Conservation (phyloP, 2,888 invertebrate genomes). For the Syrphus vitripennis region DNA sequence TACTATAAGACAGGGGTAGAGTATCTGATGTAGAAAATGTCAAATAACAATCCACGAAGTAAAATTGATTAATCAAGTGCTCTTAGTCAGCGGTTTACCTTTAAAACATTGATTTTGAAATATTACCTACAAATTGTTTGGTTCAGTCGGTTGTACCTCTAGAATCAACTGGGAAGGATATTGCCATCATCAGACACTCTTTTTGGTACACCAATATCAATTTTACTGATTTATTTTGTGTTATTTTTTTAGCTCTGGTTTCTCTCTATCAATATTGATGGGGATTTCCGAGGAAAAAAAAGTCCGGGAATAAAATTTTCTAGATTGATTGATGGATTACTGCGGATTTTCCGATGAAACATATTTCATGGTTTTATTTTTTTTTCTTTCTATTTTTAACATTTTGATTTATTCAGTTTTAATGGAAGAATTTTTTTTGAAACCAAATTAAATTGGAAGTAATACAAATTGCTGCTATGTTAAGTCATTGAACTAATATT, state of each 20-base stretch:
- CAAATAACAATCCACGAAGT: slow-evolving; percentile 33
- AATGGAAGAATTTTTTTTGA: no score
- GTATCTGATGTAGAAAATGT: slow-evolving; percentile 41
- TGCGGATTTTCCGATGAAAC: not conserved
- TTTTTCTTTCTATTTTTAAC: slow-evolving; percentile 21
- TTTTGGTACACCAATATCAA: slow-evolving; percentile 1
- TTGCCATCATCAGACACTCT: slow-evolving; percentile 10
- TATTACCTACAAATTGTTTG: slow-evolving; percentile 50
- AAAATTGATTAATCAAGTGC: slow-evolving; percentile 70
- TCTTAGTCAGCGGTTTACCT: slow-evolving; percentile 72
- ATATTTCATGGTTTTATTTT: slow-evolving; percentile 8
- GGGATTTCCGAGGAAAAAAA: not conserved
- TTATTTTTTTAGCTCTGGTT: not conserved
- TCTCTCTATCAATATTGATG: slow-evolving; percentile 50
- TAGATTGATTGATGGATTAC: slow-evolving; percentile 62
- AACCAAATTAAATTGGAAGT: no score
- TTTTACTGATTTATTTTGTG: slow-evolving; percentile 57
- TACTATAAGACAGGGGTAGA: not conserved
- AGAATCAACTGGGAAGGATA: not conserved
- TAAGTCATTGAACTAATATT: no score
- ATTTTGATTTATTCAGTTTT: slow-evolving; percentile 59
- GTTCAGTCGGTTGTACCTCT: slow-evolving; percentile 18
- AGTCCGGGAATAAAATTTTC: not conserved
- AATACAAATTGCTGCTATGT: no score
- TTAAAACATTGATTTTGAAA: slow-evolving; percentile 68